A percentile compares a stretch with the other conserved stretches of the same genome.
Conservation (phyloP, 2,888 invertebrate genomes). For the Euplexia lucipara region DNA sequence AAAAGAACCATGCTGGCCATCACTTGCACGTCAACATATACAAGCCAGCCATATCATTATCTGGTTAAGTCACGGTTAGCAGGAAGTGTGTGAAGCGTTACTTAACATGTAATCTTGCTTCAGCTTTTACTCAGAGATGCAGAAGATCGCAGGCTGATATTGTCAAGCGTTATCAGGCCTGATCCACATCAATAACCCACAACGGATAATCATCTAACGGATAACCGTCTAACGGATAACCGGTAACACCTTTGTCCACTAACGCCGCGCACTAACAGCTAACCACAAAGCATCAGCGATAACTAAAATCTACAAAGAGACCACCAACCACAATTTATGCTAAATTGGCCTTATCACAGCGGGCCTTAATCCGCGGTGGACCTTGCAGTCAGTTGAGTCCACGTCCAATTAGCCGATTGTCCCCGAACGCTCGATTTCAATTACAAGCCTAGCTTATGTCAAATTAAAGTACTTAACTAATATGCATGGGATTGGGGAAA, state of each 20-base stretch:
- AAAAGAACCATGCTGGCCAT: no score
- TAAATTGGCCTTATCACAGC: constrained; percentile 58
- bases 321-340: constrained; percentile 60
- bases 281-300: constrained; percentile 21
- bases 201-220: no score
- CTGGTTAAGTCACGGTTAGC: no score
- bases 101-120: no score
- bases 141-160: no score
- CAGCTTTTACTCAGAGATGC: no score
- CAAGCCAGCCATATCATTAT: no score
- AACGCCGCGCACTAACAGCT: constrained; percentile 10
- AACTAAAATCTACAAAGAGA: constrained; percentile 53
- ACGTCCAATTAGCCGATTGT: constrained; percentile 63
- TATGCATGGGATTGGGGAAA: constrained; percentile 12
- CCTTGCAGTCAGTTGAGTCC: constrained; percentile 38
- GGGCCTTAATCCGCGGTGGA: constrained; percentile 54
- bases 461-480: constrained; percentile 48
- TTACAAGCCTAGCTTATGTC: constrained; percentile 62
- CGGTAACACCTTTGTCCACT: constrained; percentile 13
- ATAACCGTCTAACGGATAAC: not conserved
- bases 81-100: no score
- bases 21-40: no score
- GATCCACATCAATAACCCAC: no score
- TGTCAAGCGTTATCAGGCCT: no score
- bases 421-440: constrained; percentile 64